Conservation (phyloP, 2,113 vertebrate genomes). For the Stomatorhinus ivindoensis region DNA sequence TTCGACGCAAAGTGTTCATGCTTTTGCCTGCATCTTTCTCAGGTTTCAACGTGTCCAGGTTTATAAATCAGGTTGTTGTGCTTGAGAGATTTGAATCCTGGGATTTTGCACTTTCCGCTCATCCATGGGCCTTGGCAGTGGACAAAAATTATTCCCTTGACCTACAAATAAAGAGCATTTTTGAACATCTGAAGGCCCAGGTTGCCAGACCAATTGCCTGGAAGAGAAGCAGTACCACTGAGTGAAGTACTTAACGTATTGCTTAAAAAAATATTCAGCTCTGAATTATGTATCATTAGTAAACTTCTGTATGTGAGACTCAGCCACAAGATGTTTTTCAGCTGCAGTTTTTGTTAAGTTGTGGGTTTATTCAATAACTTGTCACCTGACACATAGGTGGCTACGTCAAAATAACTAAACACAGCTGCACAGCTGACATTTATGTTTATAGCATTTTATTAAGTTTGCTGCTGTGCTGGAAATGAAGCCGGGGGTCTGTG, state of each 20-base stretch:
- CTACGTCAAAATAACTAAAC: not conserved
- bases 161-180: not conserved
- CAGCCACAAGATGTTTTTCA: not conserved
- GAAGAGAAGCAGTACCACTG: not conserved
- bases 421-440: not conserved
- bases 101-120: not conserved
- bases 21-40: not conserved
- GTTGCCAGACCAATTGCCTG: not conserved
- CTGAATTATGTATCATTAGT: not conserved
- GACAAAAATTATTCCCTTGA: not conserved
- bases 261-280: not conserved
- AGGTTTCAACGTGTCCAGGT: not conserved
- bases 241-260: not conserved
- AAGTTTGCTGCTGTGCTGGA: not conserved
- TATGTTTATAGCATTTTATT: slow-evolving; percentile 1
- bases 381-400: not conserved
- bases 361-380: not conserved
- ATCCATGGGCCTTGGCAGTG: not conserved
- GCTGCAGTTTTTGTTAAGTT: not conserved
- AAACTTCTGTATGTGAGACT: not conserved
- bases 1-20: not conserved
- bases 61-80: not conserved
- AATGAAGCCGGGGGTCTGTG: not conserved
- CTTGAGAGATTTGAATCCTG: not conserved
- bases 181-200: not conserved